These are phyloP conservation scores for Aotus griseimembra DNA, from an alignment of 2,797 vertebrate species.

Conservation along the genomic window DNA sequence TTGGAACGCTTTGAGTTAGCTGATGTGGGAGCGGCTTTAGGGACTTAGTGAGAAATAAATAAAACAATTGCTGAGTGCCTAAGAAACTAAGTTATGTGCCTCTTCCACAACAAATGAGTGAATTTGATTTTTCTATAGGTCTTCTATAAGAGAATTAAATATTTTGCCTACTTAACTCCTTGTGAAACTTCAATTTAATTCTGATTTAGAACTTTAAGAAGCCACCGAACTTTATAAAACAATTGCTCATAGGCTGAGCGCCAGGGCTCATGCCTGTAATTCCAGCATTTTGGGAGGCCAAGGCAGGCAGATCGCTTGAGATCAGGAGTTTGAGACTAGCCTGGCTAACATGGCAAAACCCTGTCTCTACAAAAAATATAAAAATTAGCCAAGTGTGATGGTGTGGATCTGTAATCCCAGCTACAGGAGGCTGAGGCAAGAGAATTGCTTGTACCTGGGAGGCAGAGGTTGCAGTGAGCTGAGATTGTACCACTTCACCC, in stretches of 20 bases:
- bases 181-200: constrained; percentile 28
- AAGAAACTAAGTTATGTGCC: background rate
- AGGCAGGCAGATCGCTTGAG: too few species aligned
- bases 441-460: too few species aligned
- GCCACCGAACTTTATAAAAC: background rate
- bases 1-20: background rate
- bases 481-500: background rate
- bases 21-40: background rate
- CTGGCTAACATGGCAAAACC: too few species aligned
- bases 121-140: background rate
- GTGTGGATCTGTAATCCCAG: too few species aligned
- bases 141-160: background rate
- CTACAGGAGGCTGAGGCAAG: too few species aligned
- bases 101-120: background rate
- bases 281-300: background rate
- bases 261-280: background rate
- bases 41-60: background rate
- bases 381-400: too few species aligned
- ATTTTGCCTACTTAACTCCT: background rate
- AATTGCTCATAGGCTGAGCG: background rate
- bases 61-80: background rate
- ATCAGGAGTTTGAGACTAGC: too few species aligned
- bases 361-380: too few species aligned
- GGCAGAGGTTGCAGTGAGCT: background rate
- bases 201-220: background rate